Percentiles rank a stretch among this genome's conserved stretches.
phyloP scores from a whole-genome alignment of 2,797 vertebrate genomes.

The Pampus argenteus region DNA sequence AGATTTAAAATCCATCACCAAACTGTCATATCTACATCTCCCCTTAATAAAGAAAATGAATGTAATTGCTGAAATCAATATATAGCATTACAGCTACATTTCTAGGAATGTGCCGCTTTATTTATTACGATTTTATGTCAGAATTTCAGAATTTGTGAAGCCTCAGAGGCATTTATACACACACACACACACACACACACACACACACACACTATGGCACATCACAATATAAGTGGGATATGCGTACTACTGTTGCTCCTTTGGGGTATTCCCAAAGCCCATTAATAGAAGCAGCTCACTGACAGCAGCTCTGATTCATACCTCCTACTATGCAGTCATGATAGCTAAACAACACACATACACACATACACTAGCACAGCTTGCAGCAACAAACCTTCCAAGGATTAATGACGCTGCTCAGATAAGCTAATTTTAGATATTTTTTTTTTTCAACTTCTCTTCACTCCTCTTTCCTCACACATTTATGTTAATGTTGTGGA shows the following conservation, averaged over 20 bases:
- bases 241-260: constrained; percentile 70
- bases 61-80: constrained; percentile 10
- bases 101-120: not conserved
- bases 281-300: constrained; percentile 79
- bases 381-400: constrained; percentile 33
- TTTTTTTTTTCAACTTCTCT: constrained; percentile 57
- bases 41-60: not conserved
- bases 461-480: not conserved
- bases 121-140: not conserved
- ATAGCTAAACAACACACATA: constrained; percentile 52
- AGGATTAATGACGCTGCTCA: constrained; percentile 38
- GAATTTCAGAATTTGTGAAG: not conserved
- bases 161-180: not conserved
- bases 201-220: no score
- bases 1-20: constrained; percentile 13
- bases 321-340: constrained; percentile 51
- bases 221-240: constrained; percentile 39
- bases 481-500: not conserved
- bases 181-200: no score
- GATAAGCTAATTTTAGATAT: constrained; percentile 30
- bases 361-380: constrained; percentile 30
- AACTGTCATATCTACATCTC: constrained; percentile 6
- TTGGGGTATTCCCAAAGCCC: constrained; percentile 74
- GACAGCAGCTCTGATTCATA: constrained; percentile 78
- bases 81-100: not conserved